Percentiles rank a stretch among this genome's conserved stretches.
phyloP scores from a whole-genome alignment of 2,888 invertebrate species.

The Dryadula phaetusa region DNA sequence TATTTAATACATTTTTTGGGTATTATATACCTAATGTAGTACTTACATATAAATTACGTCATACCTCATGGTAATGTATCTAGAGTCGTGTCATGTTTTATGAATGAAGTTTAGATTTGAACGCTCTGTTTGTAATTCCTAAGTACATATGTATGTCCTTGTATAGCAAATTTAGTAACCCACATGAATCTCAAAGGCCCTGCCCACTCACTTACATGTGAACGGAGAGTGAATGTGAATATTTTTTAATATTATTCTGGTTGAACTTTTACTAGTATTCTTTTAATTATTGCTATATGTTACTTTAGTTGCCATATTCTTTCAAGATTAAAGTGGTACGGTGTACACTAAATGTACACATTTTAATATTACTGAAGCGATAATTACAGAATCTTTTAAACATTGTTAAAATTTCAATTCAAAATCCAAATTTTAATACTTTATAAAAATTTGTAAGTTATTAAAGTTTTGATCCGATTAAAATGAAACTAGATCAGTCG shows the following conservation, averaged over 20 bases:
- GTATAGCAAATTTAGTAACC: slow-evolving; percentile 30
- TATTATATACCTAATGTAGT: slow-evolving; percentile 27
- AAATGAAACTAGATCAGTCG: too few species aligned
- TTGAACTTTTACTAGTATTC: neutral
- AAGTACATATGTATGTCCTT: slow-evolving; percentile 21
- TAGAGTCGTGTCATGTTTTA: slow-evolving; percentile 40
- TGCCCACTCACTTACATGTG: slow-evolving; percentile 29
- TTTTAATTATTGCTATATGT: neutral
- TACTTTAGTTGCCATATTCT: too few species aligned
- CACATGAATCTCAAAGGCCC: slow-evolving; percentile 25
- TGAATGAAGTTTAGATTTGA: slow-evolving; percentile 38
- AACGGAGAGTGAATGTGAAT: slow-evolving; percentile 15
- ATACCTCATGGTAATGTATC: slow-evolving; percentile 36
- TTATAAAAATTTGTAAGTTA: too few species aligned
- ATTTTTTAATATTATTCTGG: neutral
- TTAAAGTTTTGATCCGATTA: too few species aligned
- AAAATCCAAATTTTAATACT: too few species aligned
- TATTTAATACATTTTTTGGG: neutral
- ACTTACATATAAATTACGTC: slow-evolving; percentile 38
- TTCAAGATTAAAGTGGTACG: too few species aligned
- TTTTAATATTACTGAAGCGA: too few species aligned
- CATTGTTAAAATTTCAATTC: too few species aligned
- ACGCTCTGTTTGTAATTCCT: slow-evolving; percentile 34
- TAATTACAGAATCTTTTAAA: too few species aligned
- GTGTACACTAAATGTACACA: too few species aligned